Percentiles rank a stretch among this genome's conserved stretches.
Conservation (phyloP, 2,888 invertebrate genomes). For the Apantesis nais region DNA sequence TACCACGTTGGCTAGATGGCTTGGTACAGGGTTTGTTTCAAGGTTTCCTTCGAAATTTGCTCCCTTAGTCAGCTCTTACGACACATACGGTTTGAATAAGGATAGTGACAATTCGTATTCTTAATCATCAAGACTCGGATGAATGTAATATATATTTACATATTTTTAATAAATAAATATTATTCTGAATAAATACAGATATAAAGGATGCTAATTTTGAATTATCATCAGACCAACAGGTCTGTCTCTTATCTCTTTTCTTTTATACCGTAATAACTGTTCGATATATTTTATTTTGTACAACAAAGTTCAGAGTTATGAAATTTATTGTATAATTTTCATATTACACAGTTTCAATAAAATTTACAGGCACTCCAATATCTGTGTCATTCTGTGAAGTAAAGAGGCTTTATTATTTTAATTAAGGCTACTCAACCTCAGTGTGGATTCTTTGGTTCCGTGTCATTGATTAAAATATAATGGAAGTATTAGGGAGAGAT, state of each 20-base stretch:
- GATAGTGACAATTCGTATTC: too few species aligned
- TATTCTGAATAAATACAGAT: too few species aligned
- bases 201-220: too few species aligned
- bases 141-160: too few species aligned
- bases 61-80: too few species aligned
- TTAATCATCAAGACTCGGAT: too few species aligned
- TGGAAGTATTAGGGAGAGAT: too few species aligned
- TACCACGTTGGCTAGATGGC: too few species aligned
- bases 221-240: neutral
- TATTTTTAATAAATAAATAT: too few species aligned
- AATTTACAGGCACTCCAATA: neutral
- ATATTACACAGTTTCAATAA: neutral
- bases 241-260: neutral
- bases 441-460: neutral
- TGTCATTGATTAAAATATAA: neutral
- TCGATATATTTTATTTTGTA: neutral
- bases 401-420: neutral
- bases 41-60: too few species aligned
- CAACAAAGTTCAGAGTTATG: neutral
- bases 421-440: slow-evolving; percentile 1
- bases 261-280: neutral
- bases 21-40: too few species aligned
- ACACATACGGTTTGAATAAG: too few species aligned
- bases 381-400: neutral
- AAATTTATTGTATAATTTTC: neutral